A percentile compares a stretch with the other conserved stretches of the same genome.
Conservation (phyloP, 2,113 vertebrate genomes). For the Microcebus griseorufus region DNA sequence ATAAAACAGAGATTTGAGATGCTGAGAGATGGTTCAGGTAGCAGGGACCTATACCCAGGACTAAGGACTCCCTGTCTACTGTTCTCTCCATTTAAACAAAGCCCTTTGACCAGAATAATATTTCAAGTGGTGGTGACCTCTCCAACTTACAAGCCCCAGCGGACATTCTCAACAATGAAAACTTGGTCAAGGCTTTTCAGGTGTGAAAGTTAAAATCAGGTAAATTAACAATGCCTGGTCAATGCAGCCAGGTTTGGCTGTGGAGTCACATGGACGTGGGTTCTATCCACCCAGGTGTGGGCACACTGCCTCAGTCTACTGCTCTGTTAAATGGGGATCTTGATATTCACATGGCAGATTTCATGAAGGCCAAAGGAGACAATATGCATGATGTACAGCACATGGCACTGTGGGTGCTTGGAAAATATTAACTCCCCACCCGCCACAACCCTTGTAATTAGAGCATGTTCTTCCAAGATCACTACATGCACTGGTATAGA, state of each 20-base stretch:
- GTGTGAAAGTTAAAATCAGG: neutral
- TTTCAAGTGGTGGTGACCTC: neutral
- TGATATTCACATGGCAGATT: too few relatives aligned
- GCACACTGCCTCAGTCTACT: neutral
- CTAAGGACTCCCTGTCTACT: neutral
- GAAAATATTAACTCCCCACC: neutral
- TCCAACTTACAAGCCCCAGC: neutral
- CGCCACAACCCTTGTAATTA: neutral
- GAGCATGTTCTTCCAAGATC: neutral
- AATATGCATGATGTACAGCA: accelerated
- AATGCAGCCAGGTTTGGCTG: neutral
- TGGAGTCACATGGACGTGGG: too few relatives aligned
- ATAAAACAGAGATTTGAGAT: neutral
- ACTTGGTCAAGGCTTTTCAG: neutral
- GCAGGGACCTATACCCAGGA: too few relatives aligned
- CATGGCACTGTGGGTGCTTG: neutral
- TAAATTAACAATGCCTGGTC: neutral
- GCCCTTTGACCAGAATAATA: neutral
- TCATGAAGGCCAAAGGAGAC: neutral
- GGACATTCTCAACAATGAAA: neutral
- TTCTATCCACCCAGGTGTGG: neutral
- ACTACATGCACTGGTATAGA: neutral
- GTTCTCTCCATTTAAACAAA: neutral
- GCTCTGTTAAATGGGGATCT: too few relatives aligned
- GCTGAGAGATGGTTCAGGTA: too few relatives aligned